Evolutionary conservation across 1,140 invertebrate species (phyloP).

Genomic region (Thaumetopoea pityocampa): DNA sequence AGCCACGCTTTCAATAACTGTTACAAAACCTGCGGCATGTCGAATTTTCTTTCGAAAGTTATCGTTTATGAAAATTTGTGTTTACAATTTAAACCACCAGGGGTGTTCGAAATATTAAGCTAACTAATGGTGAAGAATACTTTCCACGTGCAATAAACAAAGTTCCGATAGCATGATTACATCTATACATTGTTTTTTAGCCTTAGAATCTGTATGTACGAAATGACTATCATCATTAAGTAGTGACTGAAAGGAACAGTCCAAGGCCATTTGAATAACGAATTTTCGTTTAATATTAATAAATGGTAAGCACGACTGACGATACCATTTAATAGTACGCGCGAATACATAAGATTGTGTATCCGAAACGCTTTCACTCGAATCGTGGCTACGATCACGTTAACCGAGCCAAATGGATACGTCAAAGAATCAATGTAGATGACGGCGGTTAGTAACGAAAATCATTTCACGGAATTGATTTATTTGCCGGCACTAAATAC

Average conservation of each 20-base stretch:
- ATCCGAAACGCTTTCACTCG: slow-evolving; percentile 50
- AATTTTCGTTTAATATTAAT: slow-evolving; percentile 75
- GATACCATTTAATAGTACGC: slow-evolving; percentile 57
- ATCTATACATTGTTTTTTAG: slow-evolving; percentile 45
- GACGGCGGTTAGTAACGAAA: slow-evolving; percentile 29
- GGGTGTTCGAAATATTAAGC: too few species aligned
- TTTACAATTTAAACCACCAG: slow-evolving; percentile 18
- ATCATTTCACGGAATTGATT: slow-evolving; percentile 12
- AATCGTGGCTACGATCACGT: slow-evolving; percentile 8
- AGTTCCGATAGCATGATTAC: too few species aligned
- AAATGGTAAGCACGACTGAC: slow-evolving; percentile 63
- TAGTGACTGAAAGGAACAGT: slow-evolving; percentile 68
- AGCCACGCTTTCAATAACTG: slow-evolving; percentile 60
- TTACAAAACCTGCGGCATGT: slow-evolving; percentile 62
- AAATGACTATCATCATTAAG: slow-evolving; percentile 69
- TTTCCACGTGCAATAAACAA: too few species aligned
- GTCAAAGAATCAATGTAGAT: slow-evolving; percentile 29
- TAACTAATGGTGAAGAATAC: too few species aligned
- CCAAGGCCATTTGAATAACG: slow-evolving; percentile 71
- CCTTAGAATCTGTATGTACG: slow-evolving; percentile 59
- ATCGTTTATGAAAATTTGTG: slow-evolving; percentile 34
- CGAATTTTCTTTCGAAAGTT: slow-evolving; percentile 63
- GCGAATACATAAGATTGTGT: slow-evolving; percentile 44
- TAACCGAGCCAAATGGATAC: slow-evolving; percentile 37
- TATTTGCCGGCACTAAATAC: slow-evolving; percentile 4